Evolutionary conservation across 2,888 invertebrate genomes (phyloP).

Genomic region (Harpagoxenus sublaevis): DNA sequence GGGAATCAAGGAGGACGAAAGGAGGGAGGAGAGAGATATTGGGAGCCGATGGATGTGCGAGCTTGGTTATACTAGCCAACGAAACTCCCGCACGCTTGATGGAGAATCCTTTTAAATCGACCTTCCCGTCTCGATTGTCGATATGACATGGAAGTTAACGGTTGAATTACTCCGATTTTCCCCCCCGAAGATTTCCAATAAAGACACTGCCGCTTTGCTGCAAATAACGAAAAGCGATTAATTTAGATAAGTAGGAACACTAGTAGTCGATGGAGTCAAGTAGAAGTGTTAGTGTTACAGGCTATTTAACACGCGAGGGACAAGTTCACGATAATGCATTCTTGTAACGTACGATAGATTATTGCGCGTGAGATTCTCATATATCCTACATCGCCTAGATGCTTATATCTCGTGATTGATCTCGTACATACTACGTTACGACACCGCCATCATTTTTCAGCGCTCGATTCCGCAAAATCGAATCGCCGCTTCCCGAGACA

Average conservation of each 20-base stretch:
- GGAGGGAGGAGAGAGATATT: conserved; percentile 23
- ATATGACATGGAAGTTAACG: conserved; percentile 55
- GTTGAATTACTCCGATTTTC: conserved; percentile 41
- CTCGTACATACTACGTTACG: conserved; percentile 35
- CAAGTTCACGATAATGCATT: conserved; percentile 15
- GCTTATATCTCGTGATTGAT: conserved; percentile 47
- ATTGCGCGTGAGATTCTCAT: background rate
- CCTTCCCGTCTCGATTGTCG: conserved; percentile 45
- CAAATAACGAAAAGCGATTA: conserved; percentile 36
- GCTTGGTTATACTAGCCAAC: conserved; percentile 51
- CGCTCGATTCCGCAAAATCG: conserved; percentile 37
- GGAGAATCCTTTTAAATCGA: conserved; percentile 56
- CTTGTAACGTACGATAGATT: background rate
- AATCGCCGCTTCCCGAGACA: conserved; percentile 40
- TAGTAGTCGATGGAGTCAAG: background rate
- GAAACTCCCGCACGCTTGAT: conserved; percentile 50
- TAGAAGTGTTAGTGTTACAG: background rate
- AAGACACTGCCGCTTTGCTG: conserved; percentile 9
- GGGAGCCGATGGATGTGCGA: conserved; percentile 49
- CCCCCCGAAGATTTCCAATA: conserved; percentile 40
- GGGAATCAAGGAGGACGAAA: conserved; percentile 18
- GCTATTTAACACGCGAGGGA: conserved; percentile 19
- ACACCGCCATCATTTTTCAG: conserved; percentile 47
- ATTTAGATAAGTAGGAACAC: conserved; percentile 36
- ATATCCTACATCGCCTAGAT: background rate